Percentiles rank a stretch among this genome's conserved stretches.
phyloP scores from a whole-genome alignment of 2,113 vertebrate genomes.

The Chaenocephalus aceratus region DNA sequence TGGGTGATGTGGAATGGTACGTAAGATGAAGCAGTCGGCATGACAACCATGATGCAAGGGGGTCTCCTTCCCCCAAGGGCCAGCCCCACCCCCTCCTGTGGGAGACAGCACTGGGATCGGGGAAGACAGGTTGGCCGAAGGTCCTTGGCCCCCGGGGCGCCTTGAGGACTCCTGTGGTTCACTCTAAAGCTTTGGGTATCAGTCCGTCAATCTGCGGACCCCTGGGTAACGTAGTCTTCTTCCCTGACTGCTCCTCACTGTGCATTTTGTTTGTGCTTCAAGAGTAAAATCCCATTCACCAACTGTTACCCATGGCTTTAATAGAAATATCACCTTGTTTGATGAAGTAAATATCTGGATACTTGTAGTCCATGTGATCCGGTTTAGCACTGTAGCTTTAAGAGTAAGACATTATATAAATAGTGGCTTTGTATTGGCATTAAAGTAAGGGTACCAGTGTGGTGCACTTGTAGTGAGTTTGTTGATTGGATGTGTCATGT shows the following conservation, averaged over 20 bases:
- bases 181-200: constrained; percentile 98
- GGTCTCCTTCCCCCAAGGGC: constrained; percentile 86
- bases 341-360: background rate
- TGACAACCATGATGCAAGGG: constrained; percentile 99
- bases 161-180: constrained; percentile 99
- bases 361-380: background rate
- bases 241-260: constrained; percentile 76
- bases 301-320: constrained; percentile 77
- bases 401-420: background rate
- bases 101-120: constrained; percentile 99
- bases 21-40: constrained; percentile 99
- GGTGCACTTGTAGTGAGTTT: background rate
- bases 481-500: background rate
- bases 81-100: constrained; percentile 93
- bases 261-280: constrained; percentile 71
- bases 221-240: constrained; percentile 85
- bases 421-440: background rate
- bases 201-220: constrained; percentile 81
- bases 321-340: constrained; percentile 74
- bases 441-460: background rate
- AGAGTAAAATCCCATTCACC: constrained; percentile 74
- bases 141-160: constrained; percentile 93
- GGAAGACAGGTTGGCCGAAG: constrained; percentile 99
- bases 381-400: background rate
- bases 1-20: constrained; percentile 99